Evolutionary conservation across 2,113 vertebrate species (phyloP), one percentile per base, ranked within the genome.

Genomic region (Chaetodon auriga): DNA sequence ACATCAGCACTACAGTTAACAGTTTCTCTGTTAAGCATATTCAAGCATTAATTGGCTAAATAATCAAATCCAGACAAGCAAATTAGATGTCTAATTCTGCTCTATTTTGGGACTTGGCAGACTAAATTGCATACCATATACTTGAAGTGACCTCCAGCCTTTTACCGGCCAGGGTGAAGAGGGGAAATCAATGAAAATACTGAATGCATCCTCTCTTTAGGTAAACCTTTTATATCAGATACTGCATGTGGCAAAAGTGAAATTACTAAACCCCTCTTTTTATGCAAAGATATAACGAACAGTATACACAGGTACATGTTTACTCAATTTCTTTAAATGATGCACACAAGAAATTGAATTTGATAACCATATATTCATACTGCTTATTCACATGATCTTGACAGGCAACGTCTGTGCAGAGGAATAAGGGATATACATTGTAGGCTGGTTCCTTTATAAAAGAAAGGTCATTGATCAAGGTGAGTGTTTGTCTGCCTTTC

Each of bases 381-480:
- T 35, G 66, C 16, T 16, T 25, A 3, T 70, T 64, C 23, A 71
- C 19, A 36, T 36, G 30, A 61, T 48, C 21, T 45, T 0, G 30
- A 41, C 41, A 66, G 41, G 25, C 63, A 70, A 35, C 61, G 57
- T n/a, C 8, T 75, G 74, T 62, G 54, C 18, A 1, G 63, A 21
- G 7, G 49, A 43, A 23, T 62, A 62, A 55, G 23, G 66, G 62
- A 75, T 25, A 73, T n/a, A 78, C 84, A 84, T 49, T 72, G 49
- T 73, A 43, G 71, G 43, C 72, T 71, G 71, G 35, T 60, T 64
- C 57, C 73, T 75, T 87, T 76, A 79, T 70, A 87, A 86, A 87
- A 68, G 75, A 88, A 92, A 91, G 89, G 87, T 91, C 84, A 87
- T 23, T 80, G 71, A 84, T 89, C 90, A 92, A 90, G 87, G 86